Conservation (phyloP, 2,113 vertebrate genomes). For the Passer domesticus region DNA sequence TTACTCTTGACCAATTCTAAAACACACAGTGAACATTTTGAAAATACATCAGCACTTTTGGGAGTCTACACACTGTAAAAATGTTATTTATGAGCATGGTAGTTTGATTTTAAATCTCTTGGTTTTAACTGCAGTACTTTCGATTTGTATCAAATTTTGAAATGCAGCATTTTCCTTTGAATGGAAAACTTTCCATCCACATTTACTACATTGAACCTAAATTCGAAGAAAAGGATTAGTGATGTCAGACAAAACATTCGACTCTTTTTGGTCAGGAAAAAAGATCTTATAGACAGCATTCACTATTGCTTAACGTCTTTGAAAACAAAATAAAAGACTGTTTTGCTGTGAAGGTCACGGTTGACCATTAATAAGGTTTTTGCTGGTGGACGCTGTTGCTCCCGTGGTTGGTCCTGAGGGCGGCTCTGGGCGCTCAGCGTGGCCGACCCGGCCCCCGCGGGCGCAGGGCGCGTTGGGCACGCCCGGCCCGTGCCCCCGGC, state of each 20-base stretch:
- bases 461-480: no score
- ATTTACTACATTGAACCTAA: background rate
- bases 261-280: no score
- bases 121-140: background rate
- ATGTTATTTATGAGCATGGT: background rate
- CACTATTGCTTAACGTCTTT: rapidly evolving
- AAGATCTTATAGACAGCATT: rapidly evolving
- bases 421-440: rapidly evolving
- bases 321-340: background rate
- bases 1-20: background rate
- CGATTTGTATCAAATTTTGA: background rate
- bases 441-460: background rate
- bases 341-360: background rate
- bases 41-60: background rate
- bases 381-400: background rate
- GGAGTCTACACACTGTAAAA: background rate
- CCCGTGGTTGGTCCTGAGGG: rapidly evolving
- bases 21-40: rapidly evolving
- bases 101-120: background rate
- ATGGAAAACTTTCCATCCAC: background rate
- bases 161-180: background rate
- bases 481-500: background rate
- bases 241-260: background rate
- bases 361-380: background rate
- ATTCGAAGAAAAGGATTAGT: background rate